These are phyloP conservation scores for Glossosoma conforme DNA, from an alignment of 1,140 invertebrate species.

Conservation along the genomic window DNA sequence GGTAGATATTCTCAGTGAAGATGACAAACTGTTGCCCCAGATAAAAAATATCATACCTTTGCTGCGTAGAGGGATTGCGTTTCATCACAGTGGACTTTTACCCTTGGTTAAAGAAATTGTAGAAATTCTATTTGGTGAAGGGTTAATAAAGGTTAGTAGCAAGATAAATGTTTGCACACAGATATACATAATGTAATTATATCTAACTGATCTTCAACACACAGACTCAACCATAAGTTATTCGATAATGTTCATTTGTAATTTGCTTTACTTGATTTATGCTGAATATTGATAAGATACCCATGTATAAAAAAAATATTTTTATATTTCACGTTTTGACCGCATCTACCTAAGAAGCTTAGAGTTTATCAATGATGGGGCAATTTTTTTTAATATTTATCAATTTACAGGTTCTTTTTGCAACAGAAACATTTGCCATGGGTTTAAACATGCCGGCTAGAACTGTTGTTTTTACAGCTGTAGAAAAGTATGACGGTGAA, in stretches of 20 bases:
- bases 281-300: no score
- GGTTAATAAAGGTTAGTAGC: constrained; percentile 61
- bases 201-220: no score
- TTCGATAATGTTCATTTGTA: no score
- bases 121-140: constrained; percentile 97
- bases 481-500: constrained; percentile 97
- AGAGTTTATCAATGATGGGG: no score
- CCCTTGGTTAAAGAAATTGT: constrained; percentile 99
- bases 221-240: no score
- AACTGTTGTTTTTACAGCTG: constrained; percentile 94
- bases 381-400: neutral
- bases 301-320: no score
- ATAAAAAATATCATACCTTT: constrained; percentile 92
- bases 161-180: neutral
- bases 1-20: constrained; percentile 90
- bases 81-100: constrained; percentile 95
- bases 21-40: constrained; percentile 92
- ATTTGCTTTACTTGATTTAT: no score
- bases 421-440: constrained; percentile 99
- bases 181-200: no score
- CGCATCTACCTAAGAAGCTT: no score
- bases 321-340: no score
- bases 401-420: constrained; percentile 79
- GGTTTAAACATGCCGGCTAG: constrained; percentile 99
- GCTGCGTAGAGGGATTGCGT: constrained; percentile 93